A percentile compares a stretch with the other conserved stretches of the same genome.
phyloP scores from a whole-genome alignment of 1,140 invertebrate species.

The Trachymyrmex cornetzi region DNA sequence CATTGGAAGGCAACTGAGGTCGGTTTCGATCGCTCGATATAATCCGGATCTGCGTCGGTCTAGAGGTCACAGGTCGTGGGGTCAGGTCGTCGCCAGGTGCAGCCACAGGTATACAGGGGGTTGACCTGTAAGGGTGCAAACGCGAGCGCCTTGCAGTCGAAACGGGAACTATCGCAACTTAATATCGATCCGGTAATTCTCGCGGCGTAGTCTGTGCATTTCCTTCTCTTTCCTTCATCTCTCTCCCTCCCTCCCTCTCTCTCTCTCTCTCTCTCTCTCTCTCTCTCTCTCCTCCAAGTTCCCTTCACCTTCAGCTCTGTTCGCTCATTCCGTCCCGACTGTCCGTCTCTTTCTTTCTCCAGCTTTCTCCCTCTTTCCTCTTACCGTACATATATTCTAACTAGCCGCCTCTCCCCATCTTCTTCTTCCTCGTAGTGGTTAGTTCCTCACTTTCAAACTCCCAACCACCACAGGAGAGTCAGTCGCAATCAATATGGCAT shows the following conservation, averaged over 20 bases:
- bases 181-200: conserved; percentile 86
- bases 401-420: conserved; percentile 35
- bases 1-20: conserved; percentile 63
- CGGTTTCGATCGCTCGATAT: conserved; percentile 57
- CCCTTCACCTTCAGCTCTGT: conserved; percentile 26
- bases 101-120: conserved; percentile 67
- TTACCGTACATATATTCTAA: conserved; percentile 44
- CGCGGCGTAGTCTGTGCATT: conserved; percentile 62
- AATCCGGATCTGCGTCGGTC: conserved; percentile 66
- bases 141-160: conserved; percentile 83
- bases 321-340: conserved; percentile 10
- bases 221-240: not conserved
- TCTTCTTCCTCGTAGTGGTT: conserved; percentile 55
- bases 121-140: conserved; percentile 73
- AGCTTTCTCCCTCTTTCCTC: conserved; percentile 53
- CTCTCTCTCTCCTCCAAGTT: conserved; percentile 26
- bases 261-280: not conserved
- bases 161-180: conserved; percentile 85
- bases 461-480: conserved; percentile 76
- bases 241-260: not conserved
- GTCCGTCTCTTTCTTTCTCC: conserved; percentile 9
- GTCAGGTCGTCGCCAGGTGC: conserved; percentile 77
- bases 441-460: conserved; percentile 83
- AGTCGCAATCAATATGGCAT: conserved; percentile 85
- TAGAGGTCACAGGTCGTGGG: conserved; percentile 75